These are phyloP conservation scores for Podabrus alpinus DNA, from an alignment of 2,888 invertebrate species.

Conservation along the genomic window DNA sequence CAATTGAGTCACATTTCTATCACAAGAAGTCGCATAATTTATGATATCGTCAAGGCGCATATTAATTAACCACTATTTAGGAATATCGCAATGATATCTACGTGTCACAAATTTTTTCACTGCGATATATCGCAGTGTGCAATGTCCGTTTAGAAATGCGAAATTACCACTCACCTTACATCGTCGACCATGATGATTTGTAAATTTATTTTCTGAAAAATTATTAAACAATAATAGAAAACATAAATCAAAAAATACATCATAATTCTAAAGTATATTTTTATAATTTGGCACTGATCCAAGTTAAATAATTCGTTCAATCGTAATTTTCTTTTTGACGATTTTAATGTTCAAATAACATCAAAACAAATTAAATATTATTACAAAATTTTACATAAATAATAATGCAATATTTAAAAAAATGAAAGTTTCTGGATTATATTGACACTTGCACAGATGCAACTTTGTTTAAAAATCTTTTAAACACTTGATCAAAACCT, in stretches of 20 bases:
- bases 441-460: not conserved
- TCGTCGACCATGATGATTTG: slow-evolving; percentile 85
- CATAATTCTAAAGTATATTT: not conserved
- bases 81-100: no score
- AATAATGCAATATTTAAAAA: not conserved
- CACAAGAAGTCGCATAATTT: no score
- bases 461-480: not conserved
- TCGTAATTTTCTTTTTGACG: slow-evolving; percentile 36
- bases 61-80: no score
- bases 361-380: slow-evolving; percentile 9
- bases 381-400: slow-evolving; percentile 1
- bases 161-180: slow-evolving; percentile 59
- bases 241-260: not conserved
- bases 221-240: slow-evolving; percentile 23
- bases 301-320: slow-evolving; percentile 29
- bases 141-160: not conserved
- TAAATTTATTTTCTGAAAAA: slow-evolving; percentile 61
- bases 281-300: slow-evolving; percentile 32
- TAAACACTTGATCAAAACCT: not conserved
- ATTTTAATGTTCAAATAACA: slow-evolving; percentile 27
- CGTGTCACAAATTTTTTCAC: no score
- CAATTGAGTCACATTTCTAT: no score
- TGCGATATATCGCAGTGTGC: no score
- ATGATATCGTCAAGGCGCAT: no score
- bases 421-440: not conserved